Evolutionary conservation across 2,113 vertebrate species (phyloP), one percentile per base, ranked within the genome.

Genomic region (Pao palembangensis): DNA sequence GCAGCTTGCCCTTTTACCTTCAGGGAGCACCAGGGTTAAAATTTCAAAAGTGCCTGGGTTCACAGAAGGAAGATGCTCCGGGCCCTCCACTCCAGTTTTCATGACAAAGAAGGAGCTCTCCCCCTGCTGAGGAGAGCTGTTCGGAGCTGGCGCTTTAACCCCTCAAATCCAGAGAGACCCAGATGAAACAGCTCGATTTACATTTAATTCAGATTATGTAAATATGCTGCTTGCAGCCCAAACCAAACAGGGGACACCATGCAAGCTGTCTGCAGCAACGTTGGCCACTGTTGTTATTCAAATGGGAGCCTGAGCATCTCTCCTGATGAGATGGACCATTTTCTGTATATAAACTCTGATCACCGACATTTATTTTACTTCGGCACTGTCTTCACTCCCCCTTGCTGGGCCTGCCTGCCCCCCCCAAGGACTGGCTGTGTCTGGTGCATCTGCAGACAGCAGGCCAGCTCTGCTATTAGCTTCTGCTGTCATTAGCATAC

Each of bases 171-270:
- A 61, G 61, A 49, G 78, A 87, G 87, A 85, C 59, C 6, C 38
- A 85, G 80, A 87, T 86, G 57, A 89, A 89, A 88, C 75, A 55
- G 71, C 79, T 70, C 75, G 84, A 89, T 90, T 91, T 91, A 84
- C 88, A 90, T 91, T 85, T 84, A 82, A 88, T 91, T 88, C 83
- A 85, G 79, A 88, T 88, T 90, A 91, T 92, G 90, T 82, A 89
- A 90, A 91, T 92, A 64, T 11, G 38, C 69, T 66, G 75, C 60
- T 82, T 38, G 58, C 69, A 83, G 80, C 84, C 83, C 68, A 80
- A 79, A 81, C 71, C 80, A 80, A 76, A 85, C 74, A 74, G 13
- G 42, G 47, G 63, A 61, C 76, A 69, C 75, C 82, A 82, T 75
- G 60, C 68, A 48, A 66, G 68, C 70, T 64, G 77, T 70, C 76